Conservation (phyloP, 2,797 vertebrate genomes). For the Scolopax rusticola region DNA sequence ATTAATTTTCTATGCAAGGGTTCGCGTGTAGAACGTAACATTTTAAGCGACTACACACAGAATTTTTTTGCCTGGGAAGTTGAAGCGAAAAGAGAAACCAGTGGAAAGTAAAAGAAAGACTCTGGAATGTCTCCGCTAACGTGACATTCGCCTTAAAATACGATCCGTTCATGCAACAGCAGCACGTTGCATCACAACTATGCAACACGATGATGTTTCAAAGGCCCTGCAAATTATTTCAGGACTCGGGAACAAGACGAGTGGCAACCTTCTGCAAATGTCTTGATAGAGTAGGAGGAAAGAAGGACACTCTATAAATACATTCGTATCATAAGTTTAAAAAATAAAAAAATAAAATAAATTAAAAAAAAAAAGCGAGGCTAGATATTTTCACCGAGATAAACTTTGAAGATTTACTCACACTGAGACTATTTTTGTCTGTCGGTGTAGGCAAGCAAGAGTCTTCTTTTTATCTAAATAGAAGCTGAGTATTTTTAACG, state of each 20-base stretch:
- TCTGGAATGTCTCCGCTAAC: neutral
- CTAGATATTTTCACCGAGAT: conserved; percentile 35
- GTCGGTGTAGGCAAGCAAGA: conserved; percentile 49
- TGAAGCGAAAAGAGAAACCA: neutral
- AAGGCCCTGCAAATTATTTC: conserved; percentile 71
- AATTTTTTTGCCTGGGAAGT: neutral
- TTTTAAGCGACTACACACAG: neutral
- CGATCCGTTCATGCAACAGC: conserved; percentile 31
- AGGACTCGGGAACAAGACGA: conserved; percentile 36
- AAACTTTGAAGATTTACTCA: conserved; percentile 69
- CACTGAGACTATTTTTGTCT: conserved; percentile 52
- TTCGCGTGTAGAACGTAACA: neutral
- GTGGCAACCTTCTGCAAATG: conserved; percentile 53
- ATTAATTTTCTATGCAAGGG: neutral
- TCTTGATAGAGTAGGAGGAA: conserved; percentile 53
- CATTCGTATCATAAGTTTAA: neutral
- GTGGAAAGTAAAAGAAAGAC: neutral
- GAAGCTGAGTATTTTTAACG: conserved; percentile 55
- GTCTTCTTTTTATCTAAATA: conserved; percentile 63
- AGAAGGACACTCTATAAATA: conserved; percentile 66
- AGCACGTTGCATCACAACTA: conserved; percentile 53
- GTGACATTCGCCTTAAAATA: conserved; percentile 49
- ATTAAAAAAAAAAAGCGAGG: neutral
- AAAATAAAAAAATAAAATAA: neutral
- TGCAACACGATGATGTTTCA: conserved; percentile 68